Evolutionary conservation across 2,888 invertebrate genomes (phyloP), one percentile per base, ranked within the genome.

Genomic region (Nebria brevicollis): DNA sequence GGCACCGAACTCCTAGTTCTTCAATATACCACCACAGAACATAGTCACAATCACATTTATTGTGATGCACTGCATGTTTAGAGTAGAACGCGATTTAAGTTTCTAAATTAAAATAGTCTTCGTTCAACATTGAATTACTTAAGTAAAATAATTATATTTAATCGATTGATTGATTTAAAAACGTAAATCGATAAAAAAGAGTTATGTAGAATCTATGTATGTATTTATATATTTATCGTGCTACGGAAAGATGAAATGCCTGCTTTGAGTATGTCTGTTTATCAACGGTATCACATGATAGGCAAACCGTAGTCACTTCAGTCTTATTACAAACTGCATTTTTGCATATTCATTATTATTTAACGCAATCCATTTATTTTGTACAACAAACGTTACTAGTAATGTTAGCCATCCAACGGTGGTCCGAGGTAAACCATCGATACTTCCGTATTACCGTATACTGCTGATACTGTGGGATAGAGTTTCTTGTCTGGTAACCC

Each of bases 391-490:
- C 4, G 8, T 82, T 73, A 75, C 80, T 75, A 83, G 83, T 83
- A 85, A 83, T 89, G 91, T 94, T 94, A 97, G 90, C 98, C 98
- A 93, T 98, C 98, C 87, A 97, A 89, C n/a, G 99, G 98, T 84
- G 95, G 94, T 84, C 99, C 99, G 86, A 98, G 91, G 89, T 99
- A 99, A 70, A 98, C 97, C 98, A 99, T 98, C 65, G 98, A 98
- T 66, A 99, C 98, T 92, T 99, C 98, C 74, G 98, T 99, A 89
- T 99, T 99, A 82, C 99, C 99, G 91, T 99, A 99, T 11, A 99
- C 99, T 82, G 98, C 98, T 75, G 98, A 98, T 77, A 98, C 96
- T 82, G 98, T 96, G 82, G 99, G 98, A 89, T 95, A 99, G 77
- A 99, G 91, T 89, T 94, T 95, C 88, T 96, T 97, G 87, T 96